Evolutionary conservation across 2,113 vertebrate species (phyloP), one percentile per base, ranked within the genome.

Genomic region (Platichthys stellatus): DNA sequence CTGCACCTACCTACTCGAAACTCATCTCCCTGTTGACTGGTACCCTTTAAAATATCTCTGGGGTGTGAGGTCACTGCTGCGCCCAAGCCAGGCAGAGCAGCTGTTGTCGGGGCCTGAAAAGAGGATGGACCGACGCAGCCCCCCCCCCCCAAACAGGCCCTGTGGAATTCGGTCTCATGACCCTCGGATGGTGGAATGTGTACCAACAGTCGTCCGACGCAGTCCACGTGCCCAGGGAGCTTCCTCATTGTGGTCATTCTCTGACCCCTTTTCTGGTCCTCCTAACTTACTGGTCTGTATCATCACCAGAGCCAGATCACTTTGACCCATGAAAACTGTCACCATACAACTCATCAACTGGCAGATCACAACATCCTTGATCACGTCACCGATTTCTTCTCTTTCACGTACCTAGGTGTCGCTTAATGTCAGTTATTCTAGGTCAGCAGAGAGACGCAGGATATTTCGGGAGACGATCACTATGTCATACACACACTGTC

Each of bases 31-130:
- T 93, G 93, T 94, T 95, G 94, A 95, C 95, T 92, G 94, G 93
- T 93, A 93, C 95, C 93, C 96, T 96, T 96, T 94, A 97, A 97
- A 96, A 92, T 93, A 95, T 94, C 93, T 86, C 92, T 89, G 89
- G 94, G 88, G 77, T 84, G 91, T 93, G 92, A 94, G 95, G 95
- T 96, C 95, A 96, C 95, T 92, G 92, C 92, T 95, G 94, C 91
- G 15, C 38, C 94, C 91, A 93, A 95, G 96, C 95, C 95, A 96
- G 89, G 95, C 93, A 3, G 91, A 95, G 95, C 96, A 96, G 96
- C 94, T 95, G 92, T 88, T 74, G 74, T 84, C 64, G 54, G 72
- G 76, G 78, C 67, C 74, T 71, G 82, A 78, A 82, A 84, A 81
- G 78, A 89, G 89, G 86, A 89, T 81, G 86, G 83, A 83, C 82